Percentiles rank a stretch among this genome's conserved stretches.
These are phyloP conservation scores for Cyclophora albipunctata DNA, from an alignment of 2,888 invertebrate genomes.

Conservation along the genomic window DNA sequence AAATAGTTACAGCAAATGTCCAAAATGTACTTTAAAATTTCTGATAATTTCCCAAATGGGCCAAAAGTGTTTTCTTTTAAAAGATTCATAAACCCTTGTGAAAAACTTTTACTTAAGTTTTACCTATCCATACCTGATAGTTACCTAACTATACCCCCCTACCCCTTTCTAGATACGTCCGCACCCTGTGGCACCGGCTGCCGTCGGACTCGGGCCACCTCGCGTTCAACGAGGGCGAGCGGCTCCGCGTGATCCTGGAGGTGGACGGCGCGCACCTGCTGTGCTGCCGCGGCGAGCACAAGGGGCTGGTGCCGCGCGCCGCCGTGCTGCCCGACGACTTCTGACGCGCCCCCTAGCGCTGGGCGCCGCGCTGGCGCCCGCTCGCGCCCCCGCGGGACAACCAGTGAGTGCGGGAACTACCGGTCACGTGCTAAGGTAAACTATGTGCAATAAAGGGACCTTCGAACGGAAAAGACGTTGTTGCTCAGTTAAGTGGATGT, in stretches of 20 bases:
- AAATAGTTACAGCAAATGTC: no score
- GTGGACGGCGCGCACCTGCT: slow-evolving; percentile 85
- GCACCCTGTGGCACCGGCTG: slow-evolving; percentile 82
- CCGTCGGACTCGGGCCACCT: slow-evolving; percentile 87
- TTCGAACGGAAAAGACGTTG: slow-evolving; percentile 19
- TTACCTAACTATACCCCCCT: no score
- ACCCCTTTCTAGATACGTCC: slow-evolving; percentile 72
- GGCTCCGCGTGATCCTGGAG: slow-evolving; percentile 81
- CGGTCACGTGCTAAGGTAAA: slow-evolving; percentile 5
- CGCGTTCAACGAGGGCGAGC: slow-evolving; percentile 85
- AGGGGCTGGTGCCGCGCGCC: slow-evolving; percentile 83
- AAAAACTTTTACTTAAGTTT: no score
- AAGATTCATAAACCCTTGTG: no score
- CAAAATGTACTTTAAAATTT: no score
- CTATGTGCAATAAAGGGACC: no score
- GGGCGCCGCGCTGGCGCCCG: slow-evolving; percentile 66
- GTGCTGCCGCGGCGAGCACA: slow-evolving; percentile 84
- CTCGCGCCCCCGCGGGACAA: slow-evolving; percentile 30
- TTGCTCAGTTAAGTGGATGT: slow-evolving; percentile 21
- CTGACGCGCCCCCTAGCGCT: slow-evolving; percentile 68
- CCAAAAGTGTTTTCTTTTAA: no score
- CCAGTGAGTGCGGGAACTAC: slow-evolving; percentile 25
- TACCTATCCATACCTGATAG: no score
- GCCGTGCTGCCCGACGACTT: slow-evolving; percentile 77
- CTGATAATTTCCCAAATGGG: no score